A percentile compares a stretch with the other conserved stretches of the same genome.
Evolutionary conservation across 23 tunicate species (phyloP).

Genomic region (Trididemnum miniatum): DNA sequence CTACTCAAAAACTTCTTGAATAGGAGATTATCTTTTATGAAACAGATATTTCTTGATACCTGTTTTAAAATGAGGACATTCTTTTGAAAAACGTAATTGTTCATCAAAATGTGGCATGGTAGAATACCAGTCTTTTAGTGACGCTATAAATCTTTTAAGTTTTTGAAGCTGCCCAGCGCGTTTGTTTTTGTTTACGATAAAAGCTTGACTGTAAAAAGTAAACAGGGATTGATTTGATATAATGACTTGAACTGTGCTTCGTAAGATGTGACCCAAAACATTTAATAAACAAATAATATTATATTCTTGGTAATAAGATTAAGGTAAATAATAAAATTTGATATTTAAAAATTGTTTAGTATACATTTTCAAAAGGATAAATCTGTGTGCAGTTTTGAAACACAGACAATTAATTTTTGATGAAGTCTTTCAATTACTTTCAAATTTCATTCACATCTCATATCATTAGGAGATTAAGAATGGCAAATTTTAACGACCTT

Average conservation of each 20-base stretch:
- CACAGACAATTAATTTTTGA: neutral
- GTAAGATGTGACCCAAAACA: neutral
- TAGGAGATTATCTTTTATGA: too few relatives aligned
- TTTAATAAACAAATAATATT: slow-evolving; percentile 6
- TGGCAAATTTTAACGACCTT: neutral
- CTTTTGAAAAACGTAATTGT: too few relatives aligned
- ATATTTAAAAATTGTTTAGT: neutral
- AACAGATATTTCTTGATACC: too few relatives aligned
- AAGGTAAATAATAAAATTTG: neutral
- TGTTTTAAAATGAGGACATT: too few relatives aligned
- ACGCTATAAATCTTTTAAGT: too few relatives aligned
- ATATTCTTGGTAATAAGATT: neutral
- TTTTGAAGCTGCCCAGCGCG: neutral
- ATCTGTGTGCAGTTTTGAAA: neutral
- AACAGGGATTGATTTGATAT: neutral
- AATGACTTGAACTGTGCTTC: neutral
- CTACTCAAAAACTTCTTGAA: too few relatives aligned
- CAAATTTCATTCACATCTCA: neutral
- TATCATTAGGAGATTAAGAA: neutral
- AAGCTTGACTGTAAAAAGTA: neutral
- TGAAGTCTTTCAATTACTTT: neutral
- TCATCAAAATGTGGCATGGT: too few relatives aligned
- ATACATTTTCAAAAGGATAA: neutral
- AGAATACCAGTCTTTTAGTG: too few relatives aligned
- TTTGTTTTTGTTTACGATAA: slow-evolving; percentile 2